phyloP scores from a whole-genome alignment of 2,113 vertebrate genomes.

The Zapus hudsonius region DNA sequence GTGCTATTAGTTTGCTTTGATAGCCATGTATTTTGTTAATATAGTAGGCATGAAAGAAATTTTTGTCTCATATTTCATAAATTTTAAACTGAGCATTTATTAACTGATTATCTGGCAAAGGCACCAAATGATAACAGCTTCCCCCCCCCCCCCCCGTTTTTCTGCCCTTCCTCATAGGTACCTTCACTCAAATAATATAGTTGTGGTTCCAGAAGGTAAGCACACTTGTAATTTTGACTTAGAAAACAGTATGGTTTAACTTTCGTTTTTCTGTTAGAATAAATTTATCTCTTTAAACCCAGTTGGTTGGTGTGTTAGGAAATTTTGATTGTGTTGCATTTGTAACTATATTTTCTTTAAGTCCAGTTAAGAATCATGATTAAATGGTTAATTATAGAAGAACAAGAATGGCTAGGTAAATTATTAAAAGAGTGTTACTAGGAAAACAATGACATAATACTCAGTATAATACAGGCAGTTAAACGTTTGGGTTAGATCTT shows the following conservation, averaged over 20 bases:
- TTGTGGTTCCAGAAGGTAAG: slow-evolving; percentile 97
- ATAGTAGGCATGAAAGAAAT: background rate
- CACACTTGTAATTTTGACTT: slow-evolving; percentile 66
- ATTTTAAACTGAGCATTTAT: slow-evolving; percentile 76
- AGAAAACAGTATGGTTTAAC: slow-evolving; percentile 63
- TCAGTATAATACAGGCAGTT: background rate
- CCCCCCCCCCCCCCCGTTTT: slow-evolving; percentile 70
- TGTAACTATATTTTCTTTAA: slow-evolving; percentile 35
- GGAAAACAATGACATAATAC: slow-evolving; percentile 20
- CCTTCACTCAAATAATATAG: slow-evolving; percentile 98
- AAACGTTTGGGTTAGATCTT: background rate
- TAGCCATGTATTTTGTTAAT: background rate
- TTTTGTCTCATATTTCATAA: slow-evolving; percentile 55
- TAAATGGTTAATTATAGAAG: slow-evolving; percentile 27
- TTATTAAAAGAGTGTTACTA: background rate
- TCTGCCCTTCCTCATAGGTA: slow-evolving; percentile 85
- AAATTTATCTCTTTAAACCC: slow-evolving; percentile 63
- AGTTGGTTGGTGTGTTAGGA: slow-evolving; percentile 47
- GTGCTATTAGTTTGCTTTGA: background rate
- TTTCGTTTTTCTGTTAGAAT: slow-evolving; percentile 66
- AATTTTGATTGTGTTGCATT: slow-evolving; percentile 39
- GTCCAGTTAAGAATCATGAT: slow-evolving; percentile 5
- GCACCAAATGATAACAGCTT: slow-evolving; percentile 77
- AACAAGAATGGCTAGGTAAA: background rate
- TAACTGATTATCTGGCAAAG: slow-evolving; percentile 75